Evolutionary conservation across 1,140 invertebrate genomes (phyloP).

Genomic region (Musca domestica): DNA sequence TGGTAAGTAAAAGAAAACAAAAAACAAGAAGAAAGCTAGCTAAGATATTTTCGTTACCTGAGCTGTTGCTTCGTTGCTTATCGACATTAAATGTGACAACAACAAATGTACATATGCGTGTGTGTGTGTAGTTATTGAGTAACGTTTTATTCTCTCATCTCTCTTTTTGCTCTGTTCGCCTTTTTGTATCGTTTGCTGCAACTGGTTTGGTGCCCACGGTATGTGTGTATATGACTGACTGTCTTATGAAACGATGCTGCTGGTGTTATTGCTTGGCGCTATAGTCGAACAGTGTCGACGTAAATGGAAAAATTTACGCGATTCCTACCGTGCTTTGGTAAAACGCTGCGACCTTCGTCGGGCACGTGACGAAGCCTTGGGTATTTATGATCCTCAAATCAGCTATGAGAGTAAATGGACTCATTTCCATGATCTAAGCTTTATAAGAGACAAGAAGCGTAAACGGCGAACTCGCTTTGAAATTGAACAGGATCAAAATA

Average conservation of each 20-base stretch:
- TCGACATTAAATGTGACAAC: too few species aligned
- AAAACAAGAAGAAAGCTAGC: too few species aligned
- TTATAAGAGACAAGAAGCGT: slow-evolving; percentile 11
- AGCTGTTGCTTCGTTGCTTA: too few species aligned
- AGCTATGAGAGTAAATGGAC: slow-evolving; percentile 11
- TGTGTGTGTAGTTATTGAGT: neutral
- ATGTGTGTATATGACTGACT: too few species aligned
- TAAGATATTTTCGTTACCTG: too few species aligned
- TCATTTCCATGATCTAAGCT: slow-evolving; percentile 24
- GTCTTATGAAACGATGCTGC: too few species aligned
- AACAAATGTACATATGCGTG: neutral
- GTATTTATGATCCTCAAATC: neutral
- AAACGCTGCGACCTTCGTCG: slow-evolving; percentile 17
- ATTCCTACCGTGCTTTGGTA: slow-evolving; percentile 26
- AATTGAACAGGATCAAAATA: neutral
- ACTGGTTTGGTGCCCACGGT: too few species aligned
- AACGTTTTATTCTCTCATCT: neutral
- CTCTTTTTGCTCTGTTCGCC: neutral
- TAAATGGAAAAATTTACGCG: slow-evolving; percentile 28
- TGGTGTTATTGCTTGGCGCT: too few species aligned
- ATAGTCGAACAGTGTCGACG: slow-evolving; percentile 15
- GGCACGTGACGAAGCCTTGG: neutral
- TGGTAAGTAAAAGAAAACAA: slow-evolving; percentile 33
- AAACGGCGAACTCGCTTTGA: neutral
- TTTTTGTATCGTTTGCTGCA: neutral